Evolutionary conservation across 2,113 vertebrate genomes (phyloP).

Genomic region (Calonectris borealis): DNA sequence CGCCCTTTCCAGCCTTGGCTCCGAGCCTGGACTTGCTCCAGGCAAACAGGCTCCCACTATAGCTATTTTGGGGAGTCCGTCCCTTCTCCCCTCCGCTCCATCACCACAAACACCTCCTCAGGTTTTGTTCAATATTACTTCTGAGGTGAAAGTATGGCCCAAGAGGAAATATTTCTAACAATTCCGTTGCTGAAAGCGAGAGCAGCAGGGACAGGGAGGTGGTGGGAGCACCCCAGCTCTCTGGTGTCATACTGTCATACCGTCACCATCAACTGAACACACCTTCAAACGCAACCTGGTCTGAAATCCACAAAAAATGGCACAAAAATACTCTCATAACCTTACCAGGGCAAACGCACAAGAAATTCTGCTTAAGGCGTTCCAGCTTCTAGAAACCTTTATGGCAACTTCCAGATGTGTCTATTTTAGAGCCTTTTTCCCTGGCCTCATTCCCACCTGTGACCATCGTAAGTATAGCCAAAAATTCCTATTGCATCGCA

Average conservation of each 20-base stretch:
- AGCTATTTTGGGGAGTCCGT: neutral
- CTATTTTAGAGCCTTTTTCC: neutral
- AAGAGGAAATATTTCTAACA: neutral
- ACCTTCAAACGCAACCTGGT: rapidly evolving
- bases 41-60: neutral
- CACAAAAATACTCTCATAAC: neutral
- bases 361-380: neutral
- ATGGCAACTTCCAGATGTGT: neutral
- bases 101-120: neutral
- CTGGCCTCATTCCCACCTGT: neutral
- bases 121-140: neutral
- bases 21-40: neutral
- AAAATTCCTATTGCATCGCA: neutral
- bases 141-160: neutral
- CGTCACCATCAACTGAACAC: neutral
- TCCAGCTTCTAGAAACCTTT: neutral
- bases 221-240: neutral
- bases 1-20: neutral
- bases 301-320: neutral
- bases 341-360: rapidly evolving
- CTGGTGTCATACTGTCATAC: neutral
- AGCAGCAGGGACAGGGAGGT: neutral
- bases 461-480: neutral
- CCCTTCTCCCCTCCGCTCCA: neutral
- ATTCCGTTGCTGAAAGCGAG: neutral